phyloP scores from a whole-genome alignment of 2,888 invertebrate species.

The Dasysyrphus albostriatus region DNA sequence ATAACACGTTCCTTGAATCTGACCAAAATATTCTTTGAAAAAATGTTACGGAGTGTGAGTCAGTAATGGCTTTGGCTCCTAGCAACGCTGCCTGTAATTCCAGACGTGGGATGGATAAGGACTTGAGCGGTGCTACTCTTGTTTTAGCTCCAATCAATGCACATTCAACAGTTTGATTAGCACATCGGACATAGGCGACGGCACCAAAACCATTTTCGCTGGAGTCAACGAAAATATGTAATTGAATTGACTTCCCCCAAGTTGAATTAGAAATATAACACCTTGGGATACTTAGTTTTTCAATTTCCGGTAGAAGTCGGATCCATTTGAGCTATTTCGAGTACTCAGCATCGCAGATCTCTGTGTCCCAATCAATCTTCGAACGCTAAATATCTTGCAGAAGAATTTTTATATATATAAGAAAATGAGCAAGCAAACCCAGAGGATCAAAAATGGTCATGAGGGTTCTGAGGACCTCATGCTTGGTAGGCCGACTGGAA shows the following conservation, averaged over 20 bases:
- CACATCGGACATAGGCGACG: background rate
- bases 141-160: background rate
- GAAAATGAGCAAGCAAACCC: too few relatives aligned
- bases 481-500: too few relatives aligned
- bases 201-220: background rate
- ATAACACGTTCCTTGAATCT: too few relatives aligned
- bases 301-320: too few relatives aligned
- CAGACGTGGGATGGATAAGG: background rate
- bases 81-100: background rate
- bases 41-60: background rate
- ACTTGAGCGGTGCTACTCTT: background rate
- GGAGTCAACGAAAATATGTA: background rate
- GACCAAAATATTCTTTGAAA: background rate
- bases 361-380: too few relatives aligned
- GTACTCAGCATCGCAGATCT: too few relatives aligned
- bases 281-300: background rate
- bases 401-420: too few relatives aligned
- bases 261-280: background rate
- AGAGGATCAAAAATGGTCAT: too few relatives aligned
- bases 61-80: background rate
- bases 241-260: background rate
- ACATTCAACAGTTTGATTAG: background rate
- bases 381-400: too few relatives aligned
- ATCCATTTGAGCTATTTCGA: too few relatives aligned
- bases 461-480: too few relatives aligned